These are phyloP conservation scores for Cryptosula pallasiana DNA, from an alignment of 2,888 invertebrate genomes.

Conservation along the genomic window DNA sequence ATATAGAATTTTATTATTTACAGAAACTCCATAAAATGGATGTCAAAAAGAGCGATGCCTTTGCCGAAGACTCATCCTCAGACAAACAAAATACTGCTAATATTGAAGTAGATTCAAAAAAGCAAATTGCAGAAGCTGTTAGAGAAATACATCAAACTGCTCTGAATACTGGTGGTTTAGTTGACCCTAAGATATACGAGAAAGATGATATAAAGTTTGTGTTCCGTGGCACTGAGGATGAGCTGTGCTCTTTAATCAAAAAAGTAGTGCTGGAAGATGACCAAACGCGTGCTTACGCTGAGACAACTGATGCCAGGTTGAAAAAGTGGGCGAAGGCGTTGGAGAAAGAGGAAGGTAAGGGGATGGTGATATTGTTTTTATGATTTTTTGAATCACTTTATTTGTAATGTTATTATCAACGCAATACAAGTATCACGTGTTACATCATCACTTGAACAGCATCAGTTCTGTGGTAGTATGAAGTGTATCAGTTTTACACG, in stretches of 20 bases:
- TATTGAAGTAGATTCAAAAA: neutral
- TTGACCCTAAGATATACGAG: neutral
- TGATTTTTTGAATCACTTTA: too few relatives aligned
- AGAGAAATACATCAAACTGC: neutral
- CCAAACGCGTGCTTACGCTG: neutral
- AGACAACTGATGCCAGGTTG: neutral
- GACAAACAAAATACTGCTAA: too few relatives aligned
- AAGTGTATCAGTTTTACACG: too few relatives aligned
- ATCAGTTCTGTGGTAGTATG: too few relatives aligned
- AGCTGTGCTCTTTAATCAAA: neutral
- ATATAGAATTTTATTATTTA: too few relatives aligned
- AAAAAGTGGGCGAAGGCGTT: slow-evolving; percentile 1
- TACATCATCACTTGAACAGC: too few relatives aligned
- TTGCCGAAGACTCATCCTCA: too few relatives aligned
- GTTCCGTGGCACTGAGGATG: neutral
- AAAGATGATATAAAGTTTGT: neutral
- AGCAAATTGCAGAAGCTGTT: neutral
- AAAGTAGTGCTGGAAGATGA: slow-evolving; percentile 2
- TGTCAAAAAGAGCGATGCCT: too few relatives aligned
- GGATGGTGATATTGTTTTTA: too few relatives aligned
- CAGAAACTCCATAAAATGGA: too few relatives aligned
- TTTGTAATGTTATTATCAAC: too few relatives aligned
- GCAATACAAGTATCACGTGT: too few relatives aligned
- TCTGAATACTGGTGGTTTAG: neutral
- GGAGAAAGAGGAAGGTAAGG: slow-evolving; percentile 15